These are phyloP conservation scores for Eurypyga helias DNA, from an alignment of 2,113 vertebrate species.

Conservation along the genomic window DNA sequence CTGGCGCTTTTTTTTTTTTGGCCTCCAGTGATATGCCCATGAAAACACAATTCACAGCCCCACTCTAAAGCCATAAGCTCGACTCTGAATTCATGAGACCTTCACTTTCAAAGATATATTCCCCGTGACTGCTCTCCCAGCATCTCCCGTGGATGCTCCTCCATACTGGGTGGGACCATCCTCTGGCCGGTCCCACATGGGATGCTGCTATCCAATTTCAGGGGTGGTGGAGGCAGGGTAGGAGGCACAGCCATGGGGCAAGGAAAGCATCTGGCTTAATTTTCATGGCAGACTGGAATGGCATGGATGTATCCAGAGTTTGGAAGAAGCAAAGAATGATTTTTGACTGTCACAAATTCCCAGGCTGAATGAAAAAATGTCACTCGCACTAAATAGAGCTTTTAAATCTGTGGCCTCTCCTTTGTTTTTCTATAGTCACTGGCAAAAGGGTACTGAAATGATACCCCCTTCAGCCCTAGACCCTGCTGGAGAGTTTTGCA, in stretches of 20 bases:
- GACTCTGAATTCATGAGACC: too few species aligned
- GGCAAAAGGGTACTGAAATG: neutral
- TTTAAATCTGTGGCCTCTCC: neutral
- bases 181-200: accelerated
- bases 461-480: neutral
- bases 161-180: neutral
- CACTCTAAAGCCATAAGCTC: neutral
- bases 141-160: neutral
- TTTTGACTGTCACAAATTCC: neutral
- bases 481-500: neutral
- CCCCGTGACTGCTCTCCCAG: neutral
- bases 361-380: neutral
- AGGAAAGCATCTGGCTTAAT: neutral
- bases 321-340: neutral
- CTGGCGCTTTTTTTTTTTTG: neutral
- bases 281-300: neutral
- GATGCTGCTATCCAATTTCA: neutral
- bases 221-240: neutral
- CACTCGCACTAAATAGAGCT: neutral
- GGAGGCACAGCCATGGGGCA: neutral
- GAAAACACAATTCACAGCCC: neutral
- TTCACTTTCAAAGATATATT: neutral
- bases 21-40: neutral
- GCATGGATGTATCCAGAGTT: neutral
- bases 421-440: neutral